Evolutionary conservation across 2,888 invertebrate species (phyloP).

Genomic region (Thymelicus lineola): DNA sequence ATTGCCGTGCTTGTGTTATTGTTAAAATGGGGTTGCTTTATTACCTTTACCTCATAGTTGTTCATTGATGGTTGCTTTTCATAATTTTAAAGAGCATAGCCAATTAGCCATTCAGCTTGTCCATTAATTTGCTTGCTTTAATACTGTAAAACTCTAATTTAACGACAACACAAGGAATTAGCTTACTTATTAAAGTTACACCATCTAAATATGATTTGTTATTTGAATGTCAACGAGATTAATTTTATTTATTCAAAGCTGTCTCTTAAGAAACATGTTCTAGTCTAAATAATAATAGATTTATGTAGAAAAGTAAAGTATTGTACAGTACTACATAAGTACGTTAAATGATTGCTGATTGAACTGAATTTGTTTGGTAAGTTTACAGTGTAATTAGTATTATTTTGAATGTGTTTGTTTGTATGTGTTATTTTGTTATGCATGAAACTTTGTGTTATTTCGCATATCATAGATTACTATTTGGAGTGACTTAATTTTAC

Average conservation of each 20-base stretch:
- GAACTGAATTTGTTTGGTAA: constrained; percentile 17
- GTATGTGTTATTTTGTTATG: constrained; percentile 17
- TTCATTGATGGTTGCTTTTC: constrained; percentile 5
- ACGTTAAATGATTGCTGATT: too few relatives aligned
- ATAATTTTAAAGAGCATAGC: too few relatives aligned
- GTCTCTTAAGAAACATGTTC: too few relatives aligned
- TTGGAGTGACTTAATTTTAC: neutral
- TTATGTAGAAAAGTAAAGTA: neutral
- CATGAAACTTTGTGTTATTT: neutral
- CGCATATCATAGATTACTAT: neutral
- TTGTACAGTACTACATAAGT: too few relatives aligned
- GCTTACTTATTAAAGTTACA: neutral
- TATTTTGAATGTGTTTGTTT: neutral
- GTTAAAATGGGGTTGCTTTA: neutral
- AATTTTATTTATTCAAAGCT: neutral
- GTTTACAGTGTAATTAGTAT: neutral
- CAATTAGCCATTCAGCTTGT: neutral
- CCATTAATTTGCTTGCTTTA: neutral
- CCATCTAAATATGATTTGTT: neutral
- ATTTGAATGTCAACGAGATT: neutral
- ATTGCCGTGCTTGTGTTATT: constrained; percentile 17
- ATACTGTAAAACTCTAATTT: neutral
- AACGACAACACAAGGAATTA: neutral
- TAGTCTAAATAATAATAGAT: too few relatives aligned
- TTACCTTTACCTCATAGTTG: neutral